Conservation (phyloP, 2,797 vertebrate genomes). For the Xerus rutilus region DNA sequence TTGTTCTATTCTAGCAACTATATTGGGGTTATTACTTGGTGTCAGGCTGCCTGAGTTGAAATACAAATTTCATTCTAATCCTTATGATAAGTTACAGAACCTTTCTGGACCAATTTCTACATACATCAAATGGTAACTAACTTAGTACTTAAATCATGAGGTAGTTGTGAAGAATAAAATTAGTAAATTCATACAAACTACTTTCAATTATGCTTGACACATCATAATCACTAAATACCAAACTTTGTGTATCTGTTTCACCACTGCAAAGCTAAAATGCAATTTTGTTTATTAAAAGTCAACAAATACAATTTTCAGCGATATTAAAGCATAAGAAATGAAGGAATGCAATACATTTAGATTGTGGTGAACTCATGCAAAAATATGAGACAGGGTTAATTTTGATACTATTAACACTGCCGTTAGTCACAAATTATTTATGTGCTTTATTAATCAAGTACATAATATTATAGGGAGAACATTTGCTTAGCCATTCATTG, state of each 20-base stretch:
- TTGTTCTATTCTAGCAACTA: not conserved
- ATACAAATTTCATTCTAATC: not conserved
- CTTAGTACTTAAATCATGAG: not conserved
- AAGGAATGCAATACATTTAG: not conserved
- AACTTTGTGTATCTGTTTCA: not conserved
- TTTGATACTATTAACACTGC: not conserved
- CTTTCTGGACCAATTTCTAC: not conserved
- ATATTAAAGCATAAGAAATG: not conserved
- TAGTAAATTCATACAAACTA: not conserved
- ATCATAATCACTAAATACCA: conserved; percentile 12
- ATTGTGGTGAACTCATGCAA: not conserved
- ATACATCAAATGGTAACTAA: not conserved
- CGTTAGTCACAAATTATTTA: conserved; percentile 45
- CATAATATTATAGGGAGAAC: not conserved
- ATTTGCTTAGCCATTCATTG: not conserved
- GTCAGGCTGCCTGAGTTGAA: not conserved
- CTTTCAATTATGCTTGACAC: not conserved
- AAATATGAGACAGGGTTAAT: conserved; percentile 35
- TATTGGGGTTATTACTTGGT: not conserved
- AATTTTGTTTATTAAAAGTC: conserved; percentile 40
- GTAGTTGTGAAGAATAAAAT: not conserved
- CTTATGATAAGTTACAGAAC: not conserved
- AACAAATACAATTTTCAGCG: not conserved
- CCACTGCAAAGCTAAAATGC: not conserved
- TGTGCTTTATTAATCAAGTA: conserved; percentile 60